These are phyloP conservation scores for Lytechinus variegatus DNA, from an alignment of 35 echinoderm and acorn worm species.

Conservation along the genomic window DNA sequence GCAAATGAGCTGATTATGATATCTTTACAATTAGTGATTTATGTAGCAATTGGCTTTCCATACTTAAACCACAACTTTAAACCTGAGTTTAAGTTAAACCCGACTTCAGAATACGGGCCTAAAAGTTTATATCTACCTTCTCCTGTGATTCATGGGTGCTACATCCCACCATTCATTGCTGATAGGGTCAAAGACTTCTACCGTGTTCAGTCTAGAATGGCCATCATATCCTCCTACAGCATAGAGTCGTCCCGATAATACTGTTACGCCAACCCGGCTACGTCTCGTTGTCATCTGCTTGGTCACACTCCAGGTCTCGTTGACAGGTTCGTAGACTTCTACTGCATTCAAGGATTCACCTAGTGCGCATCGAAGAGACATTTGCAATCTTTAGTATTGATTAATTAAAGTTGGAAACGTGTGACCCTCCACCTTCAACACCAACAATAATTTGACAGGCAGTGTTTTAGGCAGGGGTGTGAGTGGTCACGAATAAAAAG, in stretches of 20 bases:
- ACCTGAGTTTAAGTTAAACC: too few species aligned
- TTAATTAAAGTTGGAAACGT: background rate
- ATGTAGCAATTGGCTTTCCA: too few species aligned
- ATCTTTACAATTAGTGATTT: too few species aligned
- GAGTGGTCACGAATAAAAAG: too few species aligned
- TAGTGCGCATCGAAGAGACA: conserved; percentile 13
- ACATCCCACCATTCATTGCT: conserved; percentile 99
- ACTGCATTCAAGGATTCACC: conserved; percentile 90
- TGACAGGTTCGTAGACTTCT: conserved; percentile 86
- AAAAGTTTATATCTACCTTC: conserved; percentile 68
- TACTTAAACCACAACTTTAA: too few species aligned
- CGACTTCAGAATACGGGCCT: too few species aligned
- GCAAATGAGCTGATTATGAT: too few species aligned
- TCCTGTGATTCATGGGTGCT: conserved; percentile 93
- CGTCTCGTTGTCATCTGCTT: conserved; percentile 96
- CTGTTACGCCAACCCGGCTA: conserved; percentile 93
- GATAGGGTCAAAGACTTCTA: conserved; percentile 91
- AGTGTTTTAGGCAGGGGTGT: too few species aligned
- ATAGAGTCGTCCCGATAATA: conserved; percentile 82
- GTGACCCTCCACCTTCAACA: too few species aligned
- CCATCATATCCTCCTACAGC: conserved; percentile 98
- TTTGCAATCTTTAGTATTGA: too few species aligned
- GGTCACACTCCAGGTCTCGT: conserved; percentile 73
- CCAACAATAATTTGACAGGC: too few species aligned
- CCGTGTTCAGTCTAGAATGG: conserved; percentile 84